Base-by-base conservation (phyloP, 2,888 invertebrate genomes). In the Drosophila dives region DNA sequence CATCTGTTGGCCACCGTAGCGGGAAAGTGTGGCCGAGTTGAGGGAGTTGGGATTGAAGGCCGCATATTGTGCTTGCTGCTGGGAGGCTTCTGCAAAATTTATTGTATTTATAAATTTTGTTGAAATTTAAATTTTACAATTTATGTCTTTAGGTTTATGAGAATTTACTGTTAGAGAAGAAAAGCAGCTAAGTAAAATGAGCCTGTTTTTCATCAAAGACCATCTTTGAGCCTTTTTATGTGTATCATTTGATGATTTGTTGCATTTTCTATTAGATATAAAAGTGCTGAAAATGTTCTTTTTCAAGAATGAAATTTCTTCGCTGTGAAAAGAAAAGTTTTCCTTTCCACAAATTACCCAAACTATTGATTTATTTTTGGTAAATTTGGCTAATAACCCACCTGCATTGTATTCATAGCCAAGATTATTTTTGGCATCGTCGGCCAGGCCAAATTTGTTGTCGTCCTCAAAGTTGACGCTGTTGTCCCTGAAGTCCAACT, bases 401-500 rank as follows among this genome's bases (percentile, higher is more conserved):
- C 92, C 93, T 78, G 90, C 89, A 69, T 91, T 91, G 79, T 92
- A 92, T 17, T 85, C 87, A 42, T 91, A 92, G 26, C 86, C 91
- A 8, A 63, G 77, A 20, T 77, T 82, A 5, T 60, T 66, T 61
- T 86, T 86, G 45, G 50, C 80, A 40, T 86, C 90, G 32, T 86
- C 90, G 3, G 67, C 69, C 54, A 89, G 12, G 36, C 70, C 56
- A 26, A 89, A 86, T n/a, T 90, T 91, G 64, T 77, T 76, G 54
- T 92, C 92, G 51, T 92, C 92, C 23, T 91, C 92, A 56, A 92
- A 92, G 67, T 85, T 90, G 79, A 97, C 95, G 89, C 96, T 96
- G 85, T 91, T 92, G 83, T 97, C 97, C 88, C 97, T 96, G 87
- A 97, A 97, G 65, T 97, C 97, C 55, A 95, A 94, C 83, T 96